A percentile compares a stretch with the other conserved stretches of the same genome.
Conservation (phyloP, 2,888 invertebrate species). For the Cerastoderma edule region DNA sequence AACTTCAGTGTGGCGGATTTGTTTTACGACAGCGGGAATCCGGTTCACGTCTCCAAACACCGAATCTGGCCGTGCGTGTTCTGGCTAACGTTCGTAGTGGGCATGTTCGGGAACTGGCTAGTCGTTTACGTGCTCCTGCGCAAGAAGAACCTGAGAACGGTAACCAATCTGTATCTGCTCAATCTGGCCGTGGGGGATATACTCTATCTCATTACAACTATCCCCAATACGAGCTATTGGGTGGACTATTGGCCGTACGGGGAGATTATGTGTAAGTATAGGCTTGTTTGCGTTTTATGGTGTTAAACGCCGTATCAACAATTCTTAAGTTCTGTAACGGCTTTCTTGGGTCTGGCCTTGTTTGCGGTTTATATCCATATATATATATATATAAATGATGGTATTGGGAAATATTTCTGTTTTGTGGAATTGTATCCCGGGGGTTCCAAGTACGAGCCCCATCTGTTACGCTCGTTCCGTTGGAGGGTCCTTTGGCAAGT, state of each 20-base stretch:
- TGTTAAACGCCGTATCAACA: too few relatives aligned
- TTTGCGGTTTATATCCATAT: too few relatives aligned
- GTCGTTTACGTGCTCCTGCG: conserved; percentile 53
- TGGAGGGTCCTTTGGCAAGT: too few relatives aligned
- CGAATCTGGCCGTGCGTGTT: conserved; percentile 50
- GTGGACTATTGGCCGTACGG: conserved; percentile 57
- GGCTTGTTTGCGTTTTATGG: too few relatives aligned
- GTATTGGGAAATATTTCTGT: too few relatives aligned
- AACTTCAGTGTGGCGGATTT: conserved; percentile 23
- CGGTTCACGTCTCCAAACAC: conserved; percentile 27
- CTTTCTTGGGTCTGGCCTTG: too few relatives aligned
- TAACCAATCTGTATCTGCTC: conserved; percentile 58
- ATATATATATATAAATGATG: too few relatives aligned
- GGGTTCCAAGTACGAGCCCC: too few relatives aligned
- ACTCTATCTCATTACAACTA: conserved; percentile 49
- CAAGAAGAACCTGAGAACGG: conserved; percentile 53
- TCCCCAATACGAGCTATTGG: conserved; percentile 50
- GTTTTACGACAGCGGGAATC: conserved; percentile 1
- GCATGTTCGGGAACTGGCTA: conserved; percentile 55
- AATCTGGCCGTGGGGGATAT: conserved; percentile 59
- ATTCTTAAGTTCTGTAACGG: too few relatives aligned
- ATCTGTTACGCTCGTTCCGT: too few relatives aligned
- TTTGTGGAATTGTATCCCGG: too few relatives aligned
- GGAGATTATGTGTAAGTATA: conserved; percentile 61
- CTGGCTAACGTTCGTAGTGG: conserved; percentile 51